These are phyloP conservation scores for Ischnus inquisitorius DNA, from an alignment of 2,888 invertebrate genomes.

Conservation along the genomic window DNA sequence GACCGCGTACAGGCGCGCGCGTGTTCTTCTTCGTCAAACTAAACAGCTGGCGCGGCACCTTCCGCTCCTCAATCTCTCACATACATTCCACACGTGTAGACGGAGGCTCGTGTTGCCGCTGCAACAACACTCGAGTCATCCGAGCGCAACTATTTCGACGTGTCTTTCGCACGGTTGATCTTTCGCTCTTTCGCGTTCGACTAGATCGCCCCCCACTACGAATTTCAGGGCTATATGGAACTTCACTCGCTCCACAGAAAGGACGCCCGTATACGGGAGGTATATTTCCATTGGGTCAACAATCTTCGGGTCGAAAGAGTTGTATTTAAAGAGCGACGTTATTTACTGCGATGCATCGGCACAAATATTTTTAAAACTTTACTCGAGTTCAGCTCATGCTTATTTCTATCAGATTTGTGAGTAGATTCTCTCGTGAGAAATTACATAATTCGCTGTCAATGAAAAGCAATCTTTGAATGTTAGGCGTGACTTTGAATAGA, in stretches of 20 bases:
- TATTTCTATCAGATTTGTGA: too few species aligned
- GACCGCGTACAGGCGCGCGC: not conserved
- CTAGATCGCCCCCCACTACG: not conserved
- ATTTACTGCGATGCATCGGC: constrained; percentile 13
- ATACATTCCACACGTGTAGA: not conserved
- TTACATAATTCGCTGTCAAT: not conserved
- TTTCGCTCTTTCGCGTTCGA: not conserved
- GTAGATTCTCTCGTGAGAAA: not conserved
- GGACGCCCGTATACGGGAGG: constrained; percentile 19
- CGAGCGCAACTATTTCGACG: constrained; percentile 1
- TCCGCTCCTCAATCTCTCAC: constrained; percentile 21
- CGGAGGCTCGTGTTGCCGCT: not conserved
- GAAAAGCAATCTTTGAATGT: not conserved
- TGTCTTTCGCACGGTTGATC: not conserved
- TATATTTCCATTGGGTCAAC: constrained; percentile 63
- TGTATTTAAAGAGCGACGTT: not conserved
- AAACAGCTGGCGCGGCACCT: constrained; percentile 48
- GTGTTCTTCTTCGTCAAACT: not conserved
- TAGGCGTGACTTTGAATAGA: not conserved
- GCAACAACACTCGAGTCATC: not conserved
- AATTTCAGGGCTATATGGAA: not conserved
- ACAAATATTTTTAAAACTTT: not conserved
- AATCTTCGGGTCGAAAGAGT: constrained; percentile 6
- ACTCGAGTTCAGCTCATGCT: not conserved
- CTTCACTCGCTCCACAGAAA: not conserved